Conservation (phyloP, 2,888 invertebrate species). For the Campaea margaritaria region DNA sequence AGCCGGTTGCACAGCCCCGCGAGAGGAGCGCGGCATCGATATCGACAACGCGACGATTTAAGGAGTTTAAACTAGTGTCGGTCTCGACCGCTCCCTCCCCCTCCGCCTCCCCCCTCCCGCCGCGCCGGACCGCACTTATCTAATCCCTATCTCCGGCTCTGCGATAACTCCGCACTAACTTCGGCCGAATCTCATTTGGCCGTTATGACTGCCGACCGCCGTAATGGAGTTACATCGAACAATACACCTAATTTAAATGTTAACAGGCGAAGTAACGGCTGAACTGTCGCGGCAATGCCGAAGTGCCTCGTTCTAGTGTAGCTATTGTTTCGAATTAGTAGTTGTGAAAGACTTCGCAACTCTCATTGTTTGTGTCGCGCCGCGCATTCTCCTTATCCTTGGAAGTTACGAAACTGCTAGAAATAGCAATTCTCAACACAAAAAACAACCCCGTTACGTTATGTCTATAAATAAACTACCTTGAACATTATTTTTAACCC, state of each 20-base stretch:
- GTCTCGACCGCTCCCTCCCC: not conserved
- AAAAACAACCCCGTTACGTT: constrained; percentile 16
- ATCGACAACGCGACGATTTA: constrained; percentile 11
- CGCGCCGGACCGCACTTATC: constrained; percentile 26
- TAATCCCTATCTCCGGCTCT: constrained; percentile 21
- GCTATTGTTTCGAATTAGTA: constrained; percentile 38
- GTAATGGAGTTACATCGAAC: constrained; percentile 39
- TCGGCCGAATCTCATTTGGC: constrained; percentile 22
- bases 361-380: constrained; percentile 27
- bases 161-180: constrained; percentile 28
- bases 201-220: constrained; percentile 23
- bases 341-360: constrained; percentile 28
- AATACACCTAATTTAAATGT: constrained; percentile 41
- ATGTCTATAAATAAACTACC: constrained; percentile 5
- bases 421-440: constrained; percentile 9
- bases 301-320: constrained; percentile 24
- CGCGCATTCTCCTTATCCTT: not conserved
- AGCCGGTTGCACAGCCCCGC: not conserved
- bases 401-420: not conserved
- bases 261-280: constrained; percentile 30
- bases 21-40: not conserved
- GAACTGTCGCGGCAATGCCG: constrained; percentile 31
- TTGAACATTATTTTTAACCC: not conserved
- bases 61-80: constrained; percentile 15
- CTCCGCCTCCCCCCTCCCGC: not conserved